These are phyloP conservation scores for Listronotus bonariensis DNA, from an alignment of 1,140 invertebrate species.

Conservation along the genomic window DNA sequence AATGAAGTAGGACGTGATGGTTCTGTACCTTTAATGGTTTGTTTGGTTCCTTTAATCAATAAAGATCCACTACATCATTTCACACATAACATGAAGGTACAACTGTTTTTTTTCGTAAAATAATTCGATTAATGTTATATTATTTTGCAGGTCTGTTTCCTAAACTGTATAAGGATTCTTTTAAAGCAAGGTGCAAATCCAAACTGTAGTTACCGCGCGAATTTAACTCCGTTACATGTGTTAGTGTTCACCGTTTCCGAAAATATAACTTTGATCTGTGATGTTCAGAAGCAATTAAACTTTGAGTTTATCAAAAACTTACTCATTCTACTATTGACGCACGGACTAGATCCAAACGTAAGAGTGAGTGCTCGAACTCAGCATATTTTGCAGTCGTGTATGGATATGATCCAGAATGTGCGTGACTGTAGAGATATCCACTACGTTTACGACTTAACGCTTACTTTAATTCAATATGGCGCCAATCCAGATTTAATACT, in stretches of 20 bases:
- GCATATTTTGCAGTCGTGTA: constrained; percentile 69
- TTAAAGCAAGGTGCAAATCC: constrained; percentile 73
- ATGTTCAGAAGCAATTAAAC: constrained; percentile 65
- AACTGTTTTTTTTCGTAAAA: neutral
- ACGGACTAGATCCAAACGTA: constrained; percentile 70
- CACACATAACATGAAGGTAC: constrained; percentile 75
- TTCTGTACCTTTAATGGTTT: constrained; percentile 74
- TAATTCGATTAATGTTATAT: neutral
- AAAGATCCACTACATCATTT: constrained; percentile 76
- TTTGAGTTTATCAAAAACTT: constrained; percentile 71
- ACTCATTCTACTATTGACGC: constrained; percentile 68
- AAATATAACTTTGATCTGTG: constrained; percentile 71
- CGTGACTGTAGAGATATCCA: constrained; percentile 67
- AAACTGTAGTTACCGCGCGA: constrained; percentile 72
- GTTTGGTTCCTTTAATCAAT: constrained; percentile 74
- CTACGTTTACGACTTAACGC: constrained; percentile 70
- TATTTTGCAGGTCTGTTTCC: constrained; percentile 67
- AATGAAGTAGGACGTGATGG: constrained; percentile 74
- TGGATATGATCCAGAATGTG: constrained; percentile 75
- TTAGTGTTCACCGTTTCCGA: constrained; percentile 75
- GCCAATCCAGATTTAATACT: constrained; percentile 67
- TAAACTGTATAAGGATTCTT: constrained; percentile 73
- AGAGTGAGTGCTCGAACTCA: constrained; percentile 62
- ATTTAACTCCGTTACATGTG: constrained; percentile 73
- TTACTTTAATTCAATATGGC: constrained; percentile 70